Evolutionary conservation across 2,797 vertebrate species (phyloP).

Genomic region (Artibeus lituratus): DNA sequence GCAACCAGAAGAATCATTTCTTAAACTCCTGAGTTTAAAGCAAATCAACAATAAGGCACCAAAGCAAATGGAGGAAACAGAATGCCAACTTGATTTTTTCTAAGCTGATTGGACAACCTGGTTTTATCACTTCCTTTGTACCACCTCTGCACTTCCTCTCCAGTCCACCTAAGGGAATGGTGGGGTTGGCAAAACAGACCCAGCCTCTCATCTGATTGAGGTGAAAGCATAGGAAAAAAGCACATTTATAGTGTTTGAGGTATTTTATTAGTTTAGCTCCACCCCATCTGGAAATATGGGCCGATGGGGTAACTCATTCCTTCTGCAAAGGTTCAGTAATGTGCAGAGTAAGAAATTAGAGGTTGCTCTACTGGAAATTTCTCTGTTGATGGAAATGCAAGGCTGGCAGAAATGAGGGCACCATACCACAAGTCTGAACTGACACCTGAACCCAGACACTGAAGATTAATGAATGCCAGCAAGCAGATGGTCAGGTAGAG

Average conservation of each 20-base stretch:
- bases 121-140: not conserved
- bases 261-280: not conserved
- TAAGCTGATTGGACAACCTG: not conserved
- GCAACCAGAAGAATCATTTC: not conserved
- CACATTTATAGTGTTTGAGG: not conserved
- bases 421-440: not conserved
- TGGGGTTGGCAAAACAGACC: not conserved
- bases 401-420: not conserved
- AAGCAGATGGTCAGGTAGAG: not conserved
- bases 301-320: not conserved
- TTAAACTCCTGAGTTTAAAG: not conserved
- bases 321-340: not conserved
- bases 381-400: not conserved
- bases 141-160: not conserved
- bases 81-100: not conserved
- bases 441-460: not conserved
- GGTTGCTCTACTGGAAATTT: not conserved
- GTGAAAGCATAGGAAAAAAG: not conserved
- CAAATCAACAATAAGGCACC: not conserved
- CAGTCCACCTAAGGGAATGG: not conserved
- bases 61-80: not conserved
- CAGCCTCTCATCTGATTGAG: not conserved
- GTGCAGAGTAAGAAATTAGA: not conserved
- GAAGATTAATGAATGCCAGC: not conserved
- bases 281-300: not conserved